These are phyloP conservation scores for Beris morrisii DNA, from an alignment of 2,888 invertebrate species.

Conservation along the genomic window DNA sequence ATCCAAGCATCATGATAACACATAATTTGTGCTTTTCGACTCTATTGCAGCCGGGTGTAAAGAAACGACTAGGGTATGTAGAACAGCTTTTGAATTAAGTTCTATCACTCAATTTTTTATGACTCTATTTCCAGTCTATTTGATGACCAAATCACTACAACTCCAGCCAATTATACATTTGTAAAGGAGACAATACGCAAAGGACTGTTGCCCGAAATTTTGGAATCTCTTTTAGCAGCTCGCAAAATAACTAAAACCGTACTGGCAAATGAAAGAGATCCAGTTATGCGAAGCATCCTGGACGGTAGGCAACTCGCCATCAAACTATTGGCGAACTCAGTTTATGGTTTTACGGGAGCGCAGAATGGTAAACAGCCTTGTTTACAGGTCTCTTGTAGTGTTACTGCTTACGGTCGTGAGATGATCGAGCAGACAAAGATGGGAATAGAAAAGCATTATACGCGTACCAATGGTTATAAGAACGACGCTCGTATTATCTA, in stretches of 20 bases:
- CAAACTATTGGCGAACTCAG: constrained; percentile 98
- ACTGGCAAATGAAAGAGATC: constrained; percentile 93
- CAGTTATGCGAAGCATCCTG: constrained; percentile 86
- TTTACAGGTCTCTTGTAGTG: constrained; percentile 55
- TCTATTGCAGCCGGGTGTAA: constrained; percentile 67
- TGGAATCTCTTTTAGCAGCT: constrained; percentile 86
- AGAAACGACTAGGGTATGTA: constrained; percentile 61
- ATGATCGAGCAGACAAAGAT: constrained; percentile 74
- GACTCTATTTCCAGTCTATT: constrained; percentile 52
- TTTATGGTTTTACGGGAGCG: constrained; percentile 96
- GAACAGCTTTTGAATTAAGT: too few relatives aligned
- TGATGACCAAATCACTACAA: constrained; percentile 78
- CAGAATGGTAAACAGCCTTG: constrained; percentile 56
- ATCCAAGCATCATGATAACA: constrained; percentile 99
- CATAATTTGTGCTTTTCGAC: constrained; percentile 99
- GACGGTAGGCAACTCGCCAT: constrained; percentile 96
- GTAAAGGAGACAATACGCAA: constrained; percentile 83
- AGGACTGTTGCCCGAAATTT: constrained; percentile 93
- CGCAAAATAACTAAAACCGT: constrained; percentile 94
- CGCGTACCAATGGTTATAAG: constrained; percentile 82
- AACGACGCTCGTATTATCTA: constrained; percentile 95
- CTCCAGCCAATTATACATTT: constrained; percentile 90
- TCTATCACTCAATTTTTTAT: neutral
- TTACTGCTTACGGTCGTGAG: constrained; percentile 55
- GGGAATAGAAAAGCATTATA: constrained; percentile 88